Percentiles rank a stretch among this genome's conserved stretches.
These are phyloP conservation scores for Piscicola geometra DNA, from an alignment of 2,888 invertebrate species.

Conservation along the genomic window DNA sequence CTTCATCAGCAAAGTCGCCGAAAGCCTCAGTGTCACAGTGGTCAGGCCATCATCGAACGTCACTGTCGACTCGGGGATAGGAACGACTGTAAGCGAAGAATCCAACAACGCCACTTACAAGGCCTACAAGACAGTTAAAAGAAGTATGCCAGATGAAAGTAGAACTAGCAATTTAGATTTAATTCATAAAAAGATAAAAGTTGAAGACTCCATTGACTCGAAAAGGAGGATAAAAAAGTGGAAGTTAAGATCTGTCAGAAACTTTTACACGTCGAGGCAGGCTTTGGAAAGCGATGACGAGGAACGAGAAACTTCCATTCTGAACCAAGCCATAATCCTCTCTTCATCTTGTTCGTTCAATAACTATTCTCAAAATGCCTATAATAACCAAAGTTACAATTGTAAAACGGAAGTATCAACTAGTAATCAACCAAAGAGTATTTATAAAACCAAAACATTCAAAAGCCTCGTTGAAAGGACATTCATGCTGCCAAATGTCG, in stretches of 20 bases:
- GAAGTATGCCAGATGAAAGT: too few relatives aligned
- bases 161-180: too few relatives aligned
- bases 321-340: slow-evolving; percentile 1
- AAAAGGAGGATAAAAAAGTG: not conserved
- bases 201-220: not conserved
- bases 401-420: too few relatives aligned
- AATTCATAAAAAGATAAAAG: not conserved
- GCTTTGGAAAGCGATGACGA: not conserved
- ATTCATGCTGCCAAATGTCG: too few relatives aligned
- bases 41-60: not conserved
- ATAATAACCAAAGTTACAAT: not conserved
- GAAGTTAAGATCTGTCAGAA: not conserved
- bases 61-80: not conserved
- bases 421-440: too few relatives aligned
- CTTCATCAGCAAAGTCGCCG: not conserved
- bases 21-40: not conserved
- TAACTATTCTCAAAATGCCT: not conserved
- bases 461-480: too few relatives aligned
- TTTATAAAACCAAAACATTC: too few relatives aligned
- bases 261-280: not conserved
- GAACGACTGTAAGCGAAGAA: not conserved
- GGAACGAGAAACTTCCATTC: not conserved
- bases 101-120: not conserved
- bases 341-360: not conserved
- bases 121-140: too few relatives aligned